phyloP scores from a whole-genome alignment of 1,140 invertebrate genomes.

The Cotesia glomerata region DNA sequence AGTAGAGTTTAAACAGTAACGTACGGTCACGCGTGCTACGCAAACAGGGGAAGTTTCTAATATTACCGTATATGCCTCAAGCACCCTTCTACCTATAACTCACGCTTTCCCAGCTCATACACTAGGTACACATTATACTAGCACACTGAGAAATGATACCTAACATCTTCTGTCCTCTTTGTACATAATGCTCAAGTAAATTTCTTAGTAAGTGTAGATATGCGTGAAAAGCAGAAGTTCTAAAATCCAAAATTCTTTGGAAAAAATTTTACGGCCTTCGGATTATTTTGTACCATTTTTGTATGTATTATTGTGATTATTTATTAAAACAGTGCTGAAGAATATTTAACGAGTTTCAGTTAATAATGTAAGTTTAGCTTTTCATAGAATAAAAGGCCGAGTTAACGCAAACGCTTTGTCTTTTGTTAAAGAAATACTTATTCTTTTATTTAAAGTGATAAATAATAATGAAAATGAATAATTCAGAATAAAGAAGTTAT shows the following conservation, averaged over 20 bases:
- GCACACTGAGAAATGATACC: not conserved
- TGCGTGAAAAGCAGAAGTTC: slow-evolving; percentile 1
- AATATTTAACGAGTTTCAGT: too few relatives aligned
- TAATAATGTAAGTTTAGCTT: too few relatives aligned
- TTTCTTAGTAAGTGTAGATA: slow-evolving; percentile 12
- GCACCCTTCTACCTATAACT: not conserved
- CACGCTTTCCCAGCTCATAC: not conserved
- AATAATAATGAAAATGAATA: not conserved
- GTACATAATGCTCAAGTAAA: not conserved
- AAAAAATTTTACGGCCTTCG: too few relatives aligned
- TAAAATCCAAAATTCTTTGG: too few relatives aligned
- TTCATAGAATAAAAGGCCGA: too few relatives aligned
- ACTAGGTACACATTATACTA: not conserved
- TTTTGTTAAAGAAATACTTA: too few relatives aligned
- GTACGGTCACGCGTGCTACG: slow-evolving; percentile 55
- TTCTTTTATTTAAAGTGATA: too few relatives aligned
- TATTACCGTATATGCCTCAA: slow-evolving; percentile 46
- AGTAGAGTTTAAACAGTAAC: slow-evolving; percentile 50
- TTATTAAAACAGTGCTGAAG: too few relatives aligned
- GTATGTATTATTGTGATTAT: too few relatives aligned
- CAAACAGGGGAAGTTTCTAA: slow-evolving; percentile 57
- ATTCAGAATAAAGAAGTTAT: not conserved
- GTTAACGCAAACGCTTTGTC: too few relatives aligned
- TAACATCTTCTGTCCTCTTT: not conserved
- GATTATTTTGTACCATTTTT: too few relatives aligned